These are phyloP conservation scores for Polypedilum pembai DNA, from an alignment of 1,140 invertebrate species.

Conservation along the genomic window DNA sequence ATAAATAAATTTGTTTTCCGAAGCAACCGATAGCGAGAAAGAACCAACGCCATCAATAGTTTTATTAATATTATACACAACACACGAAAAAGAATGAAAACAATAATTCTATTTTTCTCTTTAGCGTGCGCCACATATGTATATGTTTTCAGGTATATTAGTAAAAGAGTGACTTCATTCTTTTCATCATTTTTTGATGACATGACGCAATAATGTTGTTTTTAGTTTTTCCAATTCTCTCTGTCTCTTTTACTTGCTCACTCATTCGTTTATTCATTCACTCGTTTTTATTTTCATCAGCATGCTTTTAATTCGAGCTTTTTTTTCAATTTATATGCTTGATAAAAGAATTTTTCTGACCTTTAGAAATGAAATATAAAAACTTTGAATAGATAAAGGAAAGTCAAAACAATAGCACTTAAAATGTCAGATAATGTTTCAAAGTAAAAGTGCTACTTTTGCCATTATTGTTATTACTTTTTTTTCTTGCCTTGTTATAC, in stretches of 20 bases:
- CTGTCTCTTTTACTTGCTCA: no score
- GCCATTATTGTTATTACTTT: background rate
- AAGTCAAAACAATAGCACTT: constrained; percentile 6
- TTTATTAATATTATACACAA: constrained; percentile 1
- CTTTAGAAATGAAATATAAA: no score
- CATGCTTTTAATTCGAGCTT: no score
- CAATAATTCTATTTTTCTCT: constrained; percentile 3
- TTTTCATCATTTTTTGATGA: background rate
- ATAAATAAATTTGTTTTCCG: background rate
- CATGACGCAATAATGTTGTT: no score
- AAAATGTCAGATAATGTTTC: background rate
- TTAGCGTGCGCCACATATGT: constrained; percentile 8
- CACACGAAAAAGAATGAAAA: background rate
- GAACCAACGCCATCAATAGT: background rate
- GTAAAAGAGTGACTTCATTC: background rate
- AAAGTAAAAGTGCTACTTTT: constrained; percentile 9
- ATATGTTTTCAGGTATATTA: background rate
- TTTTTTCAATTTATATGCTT: no score
- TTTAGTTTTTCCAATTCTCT: no score
- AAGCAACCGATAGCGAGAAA: background rate
- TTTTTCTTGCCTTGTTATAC: background rate
- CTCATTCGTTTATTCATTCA: no score
- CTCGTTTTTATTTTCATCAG: no score
- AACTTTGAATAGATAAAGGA: no score
- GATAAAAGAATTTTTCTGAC: no score